phyloP scores from a whole-genome alignment of 2,888 invertebrate species.

The Macropis europaea region DNA sequence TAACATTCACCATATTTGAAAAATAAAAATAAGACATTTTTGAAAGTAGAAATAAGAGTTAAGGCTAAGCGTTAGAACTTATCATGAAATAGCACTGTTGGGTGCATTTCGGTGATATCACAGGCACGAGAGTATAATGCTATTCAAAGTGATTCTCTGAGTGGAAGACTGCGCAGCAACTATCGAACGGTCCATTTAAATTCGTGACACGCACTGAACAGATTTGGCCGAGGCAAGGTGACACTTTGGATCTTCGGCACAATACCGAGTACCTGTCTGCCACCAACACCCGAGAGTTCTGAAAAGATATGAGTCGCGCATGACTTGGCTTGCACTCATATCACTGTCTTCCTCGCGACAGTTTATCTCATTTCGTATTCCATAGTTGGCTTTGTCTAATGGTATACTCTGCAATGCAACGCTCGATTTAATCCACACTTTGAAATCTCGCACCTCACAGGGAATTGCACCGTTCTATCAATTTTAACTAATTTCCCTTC shows the following conservation, averaged over 20 bases:
- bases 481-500: neutral
- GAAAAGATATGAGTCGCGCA: slow-evolving; percentile 62
- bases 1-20: too few relatives aligned
- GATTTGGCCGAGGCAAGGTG: slow-evolving; percentile 60
- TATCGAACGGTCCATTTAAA: slow-evolving; percentile 49
- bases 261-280: slow-evolving; percentile 32
- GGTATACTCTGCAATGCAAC: slow-evolving; percentile 37
- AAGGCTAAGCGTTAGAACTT: too few relatives aligned
- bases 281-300: slow-evolving; percentile 45
- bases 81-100: too few relatives aligned
- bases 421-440: slow-evolving; percentile 49
- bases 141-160: slow-evolving; percentile 36
- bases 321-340: slow-evolving; percentile 52
- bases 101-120: neutral
- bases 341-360: slow-evolving; percentile 9
- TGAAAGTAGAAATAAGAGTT: too few relatives aligned
- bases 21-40: too few relatives aligned
- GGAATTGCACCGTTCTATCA: neutral
- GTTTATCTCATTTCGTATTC: slow-evolving; percentile 65
- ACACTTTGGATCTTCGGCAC: slow-evolving; percentile 42
- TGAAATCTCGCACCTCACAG: slow-evolving; percentile 25
- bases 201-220: slow-evolving; percentile 63
- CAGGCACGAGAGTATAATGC: slow-evolving; percentile 20
- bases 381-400: slow-evolving; percentile 13
- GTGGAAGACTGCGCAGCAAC: slow-evolving; percentile 16